These are phyloP conservation scores for Hypsopygia costalis DNA, from an alignment of 2,888 invertebrate genomes.

Conservation along the genomic window DNA sequence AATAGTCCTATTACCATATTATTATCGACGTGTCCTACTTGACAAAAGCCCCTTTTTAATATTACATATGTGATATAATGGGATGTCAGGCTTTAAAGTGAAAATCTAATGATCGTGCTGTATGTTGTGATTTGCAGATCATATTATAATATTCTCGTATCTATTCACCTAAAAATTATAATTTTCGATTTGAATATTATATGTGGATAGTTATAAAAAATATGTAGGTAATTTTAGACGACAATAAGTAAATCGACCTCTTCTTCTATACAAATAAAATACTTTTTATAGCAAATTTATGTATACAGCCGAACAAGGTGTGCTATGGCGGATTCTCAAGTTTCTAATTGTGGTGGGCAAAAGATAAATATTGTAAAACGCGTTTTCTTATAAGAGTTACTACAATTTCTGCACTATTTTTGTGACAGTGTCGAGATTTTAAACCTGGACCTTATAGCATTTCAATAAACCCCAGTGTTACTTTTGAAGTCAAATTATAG, in stretches of 20 bases:
- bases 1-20: slow-evolving; percentile 40
- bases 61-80: slow-evolving; percentile 38
- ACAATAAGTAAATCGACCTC: slow-evolving; percentile 58
- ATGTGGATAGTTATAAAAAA: slow-evolving; percentile 66
- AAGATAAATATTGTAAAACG: background rate
- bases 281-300: slow-evolving; percentile 46
- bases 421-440: slow-evolving; percentile 12
- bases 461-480: background rate
- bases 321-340: slow-evolving; percentile 7
- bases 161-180: slow-evolving; percentile 49
- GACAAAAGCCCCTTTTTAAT: slow-evolving; percentile 37
- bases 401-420: slow-evolving; percentile 7
- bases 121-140: slow-evolving; percentile 47
- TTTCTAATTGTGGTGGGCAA: slow-evolving; percentile 17
- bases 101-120: slow-evolving; percentile 51
- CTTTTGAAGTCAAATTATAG: too few relatives aligned
- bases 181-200: slow-evolving; percentile 67
- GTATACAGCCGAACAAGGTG: slow-evolving; percentile 16
- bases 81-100: slow-evolving; percentile 38
- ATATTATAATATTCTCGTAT: slow-evolving; percentile 26
- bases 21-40: slow-evolving; percentile 42
- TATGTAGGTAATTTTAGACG: slow-evolving; percentile 66
- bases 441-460: background rate
- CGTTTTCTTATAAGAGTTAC: background rate
- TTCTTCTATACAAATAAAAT: slow-evolving; percentile 47